Percentiles rank a stretch among this genome's conserved stretches.
Evolutionary conservation across 1,140 invertebrate species (phyloP).

Genomic region (Lordiphosa mommai): DNA sequence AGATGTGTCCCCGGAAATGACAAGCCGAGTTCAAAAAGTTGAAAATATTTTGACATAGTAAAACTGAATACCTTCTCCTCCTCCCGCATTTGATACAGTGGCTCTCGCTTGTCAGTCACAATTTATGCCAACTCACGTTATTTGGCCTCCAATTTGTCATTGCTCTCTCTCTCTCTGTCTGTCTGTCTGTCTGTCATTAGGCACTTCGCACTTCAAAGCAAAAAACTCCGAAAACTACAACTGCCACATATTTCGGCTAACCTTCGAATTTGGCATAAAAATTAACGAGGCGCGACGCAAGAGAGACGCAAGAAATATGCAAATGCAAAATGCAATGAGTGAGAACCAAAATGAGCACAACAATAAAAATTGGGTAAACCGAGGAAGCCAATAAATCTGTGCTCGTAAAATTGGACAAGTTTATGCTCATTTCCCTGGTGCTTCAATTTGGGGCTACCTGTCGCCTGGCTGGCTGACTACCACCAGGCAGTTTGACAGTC

Average conservation of each 20-base stretch:
- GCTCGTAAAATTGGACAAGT: slow-evolving; percentile 29
- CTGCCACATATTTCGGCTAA: slow-evolving; percentile 4
- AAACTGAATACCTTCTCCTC: too few species aligned
- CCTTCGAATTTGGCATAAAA: slow-evolving; percentile 18
- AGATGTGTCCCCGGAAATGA: too few species aligned
- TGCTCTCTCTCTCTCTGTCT: too few species aligned
- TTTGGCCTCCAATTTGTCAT: background rate
- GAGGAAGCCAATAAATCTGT: slow-evolving; percentile 33
- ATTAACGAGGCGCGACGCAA: slow-evolving; percentile 2
- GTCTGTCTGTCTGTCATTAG: too few species aligned
- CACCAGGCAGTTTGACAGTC: slow-evolving; percentile 2
- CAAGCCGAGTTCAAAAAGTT: too few species aligned
- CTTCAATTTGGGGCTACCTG: background rate
- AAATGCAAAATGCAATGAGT: slow-evolving; percentile 5
- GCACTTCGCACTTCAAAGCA: too few species aligned
- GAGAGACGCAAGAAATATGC: slow-evolving; percentile 8
- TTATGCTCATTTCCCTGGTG: slow-evolving; percentile 1
- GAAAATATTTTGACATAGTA: too few species aligned
- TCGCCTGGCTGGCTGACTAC: slow-evolving; percentile 4
- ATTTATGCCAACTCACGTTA: slow-evolving; percentile 9
- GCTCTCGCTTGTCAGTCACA: slow-evolving; percentile 2
- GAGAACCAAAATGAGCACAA: slow-evolving; percentile 3
- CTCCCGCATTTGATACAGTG: background rate
- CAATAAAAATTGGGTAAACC: slow-evolving; percentile 27
- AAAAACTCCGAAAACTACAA: too few species aligned